phyloP scores from a whole-genome alignment of 1,140 invertebrate genomes.

The Bombyx mandarina region DNA sequence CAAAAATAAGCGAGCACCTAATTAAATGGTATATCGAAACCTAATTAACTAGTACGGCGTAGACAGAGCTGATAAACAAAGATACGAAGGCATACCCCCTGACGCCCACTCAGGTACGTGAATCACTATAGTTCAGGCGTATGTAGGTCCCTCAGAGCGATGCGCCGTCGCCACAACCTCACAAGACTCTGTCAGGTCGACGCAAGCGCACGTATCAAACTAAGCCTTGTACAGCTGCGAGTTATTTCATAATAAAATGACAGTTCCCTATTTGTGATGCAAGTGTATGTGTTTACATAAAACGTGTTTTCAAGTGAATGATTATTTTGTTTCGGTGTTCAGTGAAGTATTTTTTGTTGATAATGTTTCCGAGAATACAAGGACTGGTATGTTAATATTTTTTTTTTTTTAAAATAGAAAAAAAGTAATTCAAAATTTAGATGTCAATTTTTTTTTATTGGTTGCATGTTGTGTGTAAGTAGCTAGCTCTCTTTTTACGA shows the following conservation, averaged over 20 bases:
- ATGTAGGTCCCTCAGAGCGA: background rate
- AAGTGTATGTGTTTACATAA: slow-evolving; percentile 1
- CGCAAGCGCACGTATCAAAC: slow-evolving; percentile 35
- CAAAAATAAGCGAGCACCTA: too few relatives aligned
- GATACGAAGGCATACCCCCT: slow-evolving; percentile 27
- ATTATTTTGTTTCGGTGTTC: slow-evolving; percentile 9
- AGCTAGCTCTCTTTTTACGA: background rate
- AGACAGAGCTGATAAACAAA: slow-evolving; percentile 17
- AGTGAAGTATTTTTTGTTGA: slow-evolving; percentile 27
- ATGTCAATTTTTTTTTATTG: background rate
- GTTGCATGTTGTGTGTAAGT: too few relatives aligned
- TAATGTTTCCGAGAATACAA: slow-evolving; percentile 59
- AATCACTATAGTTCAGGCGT: slow-evolving; percentile 8
- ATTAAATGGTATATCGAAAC: too few relatives aligned
- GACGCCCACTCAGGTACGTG: slow-evolving; percentile 10
- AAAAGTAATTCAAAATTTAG: background rate
- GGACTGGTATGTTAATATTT: slow-evolving; percentile 42
- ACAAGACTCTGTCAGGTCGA: slow-evolving; percentile 28
- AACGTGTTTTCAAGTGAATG: slow-evolving; percentile 3
- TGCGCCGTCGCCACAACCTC: slow-evolving; percentile 4
- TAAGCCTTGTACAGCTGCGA: background rate
- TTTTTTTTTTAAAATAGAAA: slow-evolving; percentile 6
- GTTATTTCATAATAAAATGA: slow-evolving; percentile 4
- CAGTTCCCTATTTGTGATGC: slow-evolving; percentile 1
- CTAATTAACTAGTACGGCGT: too few relatives aligned